These are phyloP conservation scores for Antheraea yamamai DNA, from an alignment of 2,888 invertebrate species.

Conservation along the genomic window DNA sequence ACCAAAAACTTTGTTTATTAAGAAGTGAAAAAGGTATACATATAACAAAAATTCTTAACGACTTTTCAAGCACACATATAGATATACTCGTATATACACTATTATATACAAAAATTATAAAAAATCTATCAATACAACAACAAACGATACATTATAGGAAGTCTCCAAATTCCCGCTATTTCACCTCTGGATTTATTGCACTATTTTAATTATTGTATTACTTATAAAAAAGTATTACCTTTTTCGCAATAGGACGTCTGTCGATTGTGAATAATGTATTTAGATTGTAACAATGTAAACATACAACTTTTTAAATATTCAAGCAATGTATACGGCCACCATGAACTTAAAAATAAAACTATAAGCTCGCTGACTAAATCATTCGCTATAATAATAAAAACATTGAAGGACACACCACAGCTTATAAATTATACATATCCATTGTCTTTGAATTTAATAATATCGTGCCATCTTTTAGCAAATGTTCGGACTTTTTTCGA, in stretches of 20 bases:
- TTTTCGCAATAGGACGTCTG: background rate
- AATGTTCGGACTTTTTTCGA: background rate
- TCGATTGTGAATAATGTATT: background rate
- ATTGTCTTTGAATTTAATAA: background rate
- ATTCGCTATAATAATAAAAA: background rate
- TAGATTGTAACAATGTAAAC: background rate
- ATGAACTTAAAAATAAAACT: background rate
- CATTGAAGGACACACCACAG: background rate
- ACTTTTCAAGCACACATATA: too few species aligned
- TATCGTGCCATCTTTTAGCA: background rate
- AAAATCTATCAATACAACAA: too few species aligned
- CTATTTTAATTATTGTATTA: background rate
- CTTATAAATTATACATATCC: background rate
- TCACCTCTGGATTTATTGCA: too few species aligned
- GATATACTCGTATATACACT: too few species aligned
- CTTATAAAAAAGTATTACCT: background rate
- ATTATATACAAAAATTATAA: too few species aligned
- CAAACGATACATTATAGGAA: too few species aligned
- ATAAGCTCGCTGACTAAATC: background rate
- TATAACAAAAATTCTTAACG: too few species aligned
- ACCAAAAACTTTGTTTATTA: too few species aligned
- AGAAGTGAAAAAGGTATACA: too few species aligned
- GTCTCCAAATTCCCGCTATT: too few species aligned
- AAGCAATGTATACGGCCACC: background rate
- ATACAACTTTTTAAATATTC: background rate